Percentiles rank a stretch among this genome's conserved stretches.
These are phyloP conservation scores for Microplitis deprimator DNA, from an alignment of 2,888 invertebrate genomes.

Conservation along the genomic window DNA sequence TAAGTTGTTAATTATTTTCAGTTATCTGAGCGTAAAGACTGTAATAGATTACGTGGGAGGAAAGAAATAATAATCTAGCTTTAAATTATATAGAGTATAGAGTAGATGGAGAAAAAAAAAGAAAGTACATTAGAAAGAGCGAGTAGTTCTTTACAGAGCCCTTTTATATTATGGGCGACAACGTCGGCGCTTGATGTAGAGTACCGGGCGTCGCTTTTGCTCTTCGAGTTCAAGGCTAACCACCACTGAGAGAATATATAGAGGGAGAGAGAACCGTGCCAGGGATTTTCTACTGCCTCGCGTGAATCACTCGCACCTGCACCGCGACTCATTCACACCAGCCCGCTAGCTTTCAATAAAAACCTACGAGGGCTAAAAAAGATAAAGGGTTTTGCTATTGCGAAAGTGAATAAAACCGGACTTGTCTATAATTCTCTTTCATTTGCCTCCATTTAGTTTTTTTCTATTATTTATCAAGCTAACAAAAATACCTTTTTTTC, in stretches of 20 bases:
- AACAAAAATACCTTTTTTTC: background rate
- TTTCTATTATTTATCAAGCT: background rate
- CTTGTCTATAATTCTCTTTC: background rate
- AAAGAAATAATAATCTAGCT: constrained; percentile 41
- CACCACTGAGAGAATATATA: constrained; percentile 53
- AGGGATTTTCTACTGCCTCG: constrained; percentile 40
- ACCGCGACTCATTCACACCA: constrained; percentile 40
- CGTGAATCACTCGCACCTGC: constrained; percentile 45
- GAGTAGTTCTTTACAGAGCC: constrained; percentile 21
- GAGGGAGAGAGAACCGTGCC: constrained; percentile 36
- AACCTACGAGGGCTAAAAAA: constrained; percentile 10
- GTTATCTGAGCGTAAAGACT: constrained; percentile 40
- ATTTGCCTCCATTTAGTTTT: background rate
- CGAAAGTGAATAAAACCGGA: background rate
- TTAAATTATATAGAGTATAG: constrained; percentile 36
- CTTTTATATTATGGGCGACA: constrained; percentile 43
- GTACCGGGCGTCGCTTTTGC: constrained; percentile 59
- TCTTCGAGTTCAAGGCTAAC: constrained; percentile 68
- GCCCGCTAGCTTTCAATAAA: constrained; percentile 6
- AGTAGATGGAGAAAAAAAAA: background rate
- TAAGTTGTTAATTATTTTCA: too few relatives aligned
- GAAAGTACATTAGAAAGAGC: constrained; percentile 5
- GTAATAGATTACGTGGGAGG: constrained; percentile 32
- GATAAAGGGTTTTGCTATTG: constrained; percentile 7
- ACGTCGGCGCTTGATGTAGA: constrained; percentile 49